A percentile compares a stretch with the other conserved stretches of the same genome.
phyloP scores from a whole-genome alignment of 2,888 invertebrate genomes.

The Trissolcus japonicus region DNA sequence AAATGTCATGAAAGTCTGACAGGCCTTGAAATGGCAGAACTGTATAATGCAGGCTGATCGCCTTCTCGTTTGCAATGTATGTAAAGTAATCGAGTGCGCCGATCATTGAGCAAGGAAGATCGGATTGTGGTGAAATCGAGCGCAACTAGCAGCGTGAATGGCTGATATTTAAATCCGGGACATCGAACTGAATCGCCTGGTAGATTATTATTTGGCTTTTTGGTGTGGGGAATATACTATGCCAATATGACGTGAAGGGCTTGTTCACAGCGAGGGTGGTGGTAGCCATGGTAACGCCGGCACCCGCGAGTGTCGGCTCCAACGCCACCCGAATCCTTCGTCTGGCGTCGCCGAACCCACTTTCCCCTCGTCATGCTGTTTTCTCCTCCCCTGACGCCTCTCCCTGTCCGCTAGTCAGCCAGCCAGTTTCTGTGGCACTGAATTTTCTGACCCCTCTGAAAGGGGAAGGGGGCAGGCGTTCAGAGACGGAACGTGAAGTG shows the following conservation, averaged over 20 bases:
- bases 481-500: conserved; percentile 50
- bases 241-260: conserved; percentile 73
- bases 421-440: conserved; percentile 56
- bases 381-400: conserved; percentile 18
- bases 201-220: conserved; percentile 71
- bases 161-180: conserved; percentile 59
- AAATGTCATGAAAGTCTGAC: too few relatives aligned
- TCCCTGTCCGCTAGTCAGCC: conserved; percentile 33
- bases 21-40: conserved; percentile 43
- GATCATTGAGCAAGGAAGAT: conserved; percentile 57
- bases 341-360: conserved; percentile 63
- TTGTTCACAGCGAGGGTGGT: conserved; percentile 75
- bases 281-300: conserved; percentile 80
- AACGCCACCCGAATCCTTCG: conserved; percentile 79
- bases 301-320: conserved; percentile 80
- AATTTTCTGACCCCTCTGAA: conserved; percentile 48
- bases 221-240: conserved; percentile 74
- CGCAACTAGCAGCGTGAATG: conserved; percentile 55
- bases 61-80: conserved; percentile 51
- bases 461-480: conserved; percentile 31
- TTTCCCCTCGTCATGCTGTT: conserved; percentile 51
- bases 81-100: conserved; percentile 55
- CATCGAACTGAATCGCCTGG: conserved; percentile 68
- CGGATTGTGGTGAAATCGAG: conserved; percentile 59
- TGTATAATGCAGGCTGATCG: conserved; percentile 46